Base-by-base conservation (phyloP, 1,140 invertebrate genomes). In the Trypoxylus dichotomus region DNA sequence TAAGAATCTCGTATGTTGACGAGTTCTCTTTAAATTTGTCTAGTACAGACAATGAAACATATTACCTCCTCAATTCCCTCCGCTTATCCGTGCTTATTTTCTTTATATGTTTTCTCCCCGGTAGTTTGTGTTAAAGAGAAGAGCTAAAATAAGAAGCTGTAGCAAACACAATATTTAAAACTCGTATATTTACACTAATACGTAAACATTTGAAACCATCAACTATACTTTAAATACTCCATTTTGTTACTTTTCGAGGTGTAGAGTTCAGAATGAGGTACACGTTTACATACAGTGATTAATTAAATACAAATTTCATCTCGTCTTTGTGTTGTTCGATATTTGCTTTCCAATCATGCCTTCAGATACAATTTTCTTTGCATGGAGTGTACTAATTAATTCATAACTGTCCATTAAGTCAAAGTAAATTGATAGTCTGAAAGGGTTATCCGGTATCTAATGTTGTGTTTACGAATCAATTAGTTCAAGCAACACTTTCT, bases 401-500 rank as follows among this genome's bases (percentile, higher is more conserved):
- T 68, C 60, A 68, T 68, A 68, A 27, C 60, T 68, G 60, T 68
- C 60, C 60, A 68, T 68, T 68, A 68, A 68, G 24, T 68, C 60
- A 68, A 68, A 68, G 60, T 68, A 68, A 68, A 68, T 68, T 68
- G 60, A 68, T 68, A 68, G 60, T 24, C 60, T 68, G 60, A 68
- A 68, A 68, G 60, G 60, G 60, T 68, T 68, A 68, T 68, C 60
- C 60, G 60, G 60, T 68, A 68, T 68, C 60, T 29, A 68, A 68
- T 24, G 60, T 68, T 68, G 60, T 68, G 60, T 68, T 68, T 68
- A 68, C 60, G 60, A 68, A 68, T 68, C 60, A 68, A 68, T 68
- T 68, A 68, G 60, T 68, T 68, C 60, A 68, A 68, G 24, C 27
- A 68, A 24, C 60, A 68, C 21, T 68, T 68, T 68, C 60, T 68